These are phyloP conservation scores for Achatina immaculata DNA, from an alignment of 1,140 invertebrate genomes.

Conservation along the genomic window DNA sequence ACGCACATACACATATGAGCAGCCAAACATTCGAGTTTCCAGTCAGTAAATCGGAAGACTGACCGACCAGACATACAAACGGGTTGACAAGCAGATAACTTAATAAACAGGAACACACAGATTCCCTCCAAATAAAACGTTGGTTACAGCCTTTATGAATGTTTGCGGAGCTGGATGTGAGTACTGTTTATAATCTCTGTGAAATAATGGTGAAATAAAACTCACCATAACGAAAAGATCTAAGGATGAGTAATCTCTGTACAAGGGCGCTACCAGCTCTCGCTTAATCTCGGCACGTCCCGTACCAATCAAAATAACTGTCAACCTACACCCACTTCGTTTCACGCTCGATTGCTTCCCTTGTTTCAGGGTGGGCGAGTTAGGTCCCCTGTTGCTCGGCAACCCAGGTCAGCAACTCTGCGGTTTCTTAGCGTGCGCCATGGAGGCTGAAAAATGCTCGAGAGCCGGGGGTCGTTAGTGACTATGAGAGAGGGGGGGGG, in stretches of 20 bases:
- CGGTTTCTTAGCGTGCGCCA: neutral
- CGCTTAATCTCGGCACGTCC: neutral
- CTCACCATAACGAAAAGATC: neutral
- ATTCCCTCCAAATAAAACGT: too few relatives aligned
- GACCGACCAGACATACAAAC: too few relatives aligned
- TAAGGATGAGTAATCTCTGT: neutral
- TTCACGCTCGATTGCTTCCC: neutral
- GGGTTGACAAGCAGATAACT: too few relatives aligned
- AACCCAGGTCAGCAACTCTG: neutral
- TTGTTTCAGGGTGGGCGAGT: constrained; percentile 12
- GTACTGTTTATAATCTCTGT: too few relatives aligned
- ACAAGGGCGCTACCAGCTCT: neutral
- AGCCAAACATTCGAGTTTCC: too few relatives aligned
- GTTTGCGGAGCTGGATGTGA: too few relatives aligned
- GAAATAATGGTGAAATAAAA: neutral
- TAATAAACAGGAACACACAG: too few relatives aligned
- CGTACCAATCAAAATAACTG: neutral
- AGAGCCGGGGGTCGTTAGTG: too few relatives aligned
- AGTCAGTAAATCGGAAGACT: too few relatives aligned
- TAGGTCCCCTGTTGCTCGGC: constrained; percentile 10
- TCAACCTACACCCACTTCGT: neutral
- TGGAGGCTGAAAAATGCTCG: neutral
- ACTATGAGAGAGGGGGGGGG: neutral
- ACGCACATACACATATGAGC: too few relatives aligned
- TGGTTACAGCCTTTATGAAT: too few relatives aligned